phyloP scores from a whole-genome alignment of 2,797 vertebrate species.

The Spondyliosoma cantharus region DNA sequence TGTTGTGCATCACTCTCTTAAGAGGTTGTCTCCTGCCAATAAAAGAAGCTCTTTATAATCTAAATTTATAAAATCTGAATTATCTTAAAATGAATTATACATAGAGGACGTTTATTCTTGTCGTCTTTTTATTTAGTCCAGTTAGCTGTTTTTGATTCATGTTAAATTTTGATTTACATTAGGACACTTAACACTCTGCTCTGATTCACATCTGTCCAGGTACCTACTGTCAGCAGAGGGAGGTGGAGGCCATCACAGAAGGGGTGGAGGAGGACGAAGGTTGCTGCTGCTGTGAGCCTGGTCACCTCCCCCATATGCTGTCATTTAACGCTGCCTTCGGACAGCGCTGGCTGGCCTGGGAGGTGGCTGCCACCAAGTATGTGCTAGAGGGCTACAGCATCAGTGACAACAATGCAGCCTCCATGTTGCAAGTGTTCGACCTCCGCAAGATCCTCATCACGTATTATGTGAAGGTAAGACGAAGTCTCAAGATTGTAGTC shows the following conservation, averaged over 20 bases:
- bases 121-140: not conserved
- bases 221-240: conserved; percentile 98
- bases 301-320: conserved; percentile 95
- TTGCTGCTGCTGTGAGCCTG: conserved; percentile 98
- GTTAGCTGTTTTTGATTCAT: not conserved
- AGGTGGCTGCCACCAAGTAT: conserved; percentile 97
- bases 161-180: not conserved
- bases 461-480: conserved; percentile 95
- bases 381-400: conserved; percentile 98
- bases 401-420: conserved; percentile 98
- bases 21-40: not conserved
- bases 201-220: conserved; percentile 78
- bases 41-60: not conserved
- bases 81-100: not conserved
- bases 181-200: not conserved
- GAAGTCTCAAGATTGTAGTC: not conserved
- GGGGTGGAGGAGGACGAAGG: conserved; percentile 99
- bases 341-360: conserved; percentile 99
- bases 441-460: conserved; percentile 98
- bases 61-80: conserved; percentile 1
- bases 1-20: not conserved
- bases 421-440: conserved; percentile 99
- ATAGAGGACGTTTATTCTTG: not conserved
- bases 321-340: conserved; percentile 98
- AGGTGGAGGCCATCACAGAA: conserved; percentile 99